Base-by-base conservation (phyloP, 1,140 invertebrate species). In the Scaptomyza graminum region DNA sequence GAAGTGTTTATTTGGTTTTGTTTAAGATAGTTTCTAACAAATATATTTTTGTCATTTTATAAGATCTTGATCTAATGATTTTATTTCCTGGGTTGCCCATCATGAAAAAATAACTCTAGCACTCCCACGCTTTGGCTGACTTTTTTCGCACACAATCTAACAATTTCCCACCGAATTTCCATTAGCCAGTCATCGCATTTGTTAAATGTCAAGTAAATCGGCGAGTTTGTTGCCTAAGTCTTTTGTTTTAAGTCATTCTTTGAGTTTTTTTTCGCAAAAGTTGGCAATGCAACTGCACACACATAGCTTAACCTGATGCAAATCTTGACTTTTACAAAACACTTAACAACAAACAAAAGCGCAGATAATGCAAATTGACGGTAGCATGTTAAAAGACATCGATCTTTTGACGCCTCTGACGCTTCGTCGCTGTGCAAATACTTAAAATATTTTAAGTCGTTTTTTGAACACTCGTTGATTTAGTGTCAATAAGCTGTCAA, bases 401-500 rank as follows among this genome's bases (percentile, higher is more conserved):
- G 56, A 66, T 66, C 78, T 74, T 66, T 74, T 66, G 70, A 75
- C 79, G 78, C 73, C 78, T 76, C 57, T 44, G 54, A 16, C 51
- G 7, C 31, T 7, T 0, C 31, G 31, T 34, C 31, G 2, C 8
- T 52, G 34, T 39, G 25, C 12, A 68, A 60, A 73, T 60, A 65
- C 61, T 71, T 69, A 64, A 75, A 54, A 64, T 62, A 55, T 62
- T 55, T 70, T n/a, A 51, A 39, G 34, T 61, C 13, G 44, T 47
- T 61, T 41, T 55, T 50, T 37, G 7, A 37, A 5, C 37, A n/a
- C 22, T 39, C 60, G 64, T 61, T 52, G 57, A 66, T 79, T 76
- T 82, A 87, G 56, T 79, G 84, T 87, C 79, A 87, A 87, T 88
- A 88, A 88, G 78, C 75, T 79, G 79, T 87, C 75, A 79, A 82